Percentiles rank a stretch among this genome's conserved stretches.
Conservation (phyloP, 1,140 invertebrate genomes). For the Drepana arcuata region DNA sequence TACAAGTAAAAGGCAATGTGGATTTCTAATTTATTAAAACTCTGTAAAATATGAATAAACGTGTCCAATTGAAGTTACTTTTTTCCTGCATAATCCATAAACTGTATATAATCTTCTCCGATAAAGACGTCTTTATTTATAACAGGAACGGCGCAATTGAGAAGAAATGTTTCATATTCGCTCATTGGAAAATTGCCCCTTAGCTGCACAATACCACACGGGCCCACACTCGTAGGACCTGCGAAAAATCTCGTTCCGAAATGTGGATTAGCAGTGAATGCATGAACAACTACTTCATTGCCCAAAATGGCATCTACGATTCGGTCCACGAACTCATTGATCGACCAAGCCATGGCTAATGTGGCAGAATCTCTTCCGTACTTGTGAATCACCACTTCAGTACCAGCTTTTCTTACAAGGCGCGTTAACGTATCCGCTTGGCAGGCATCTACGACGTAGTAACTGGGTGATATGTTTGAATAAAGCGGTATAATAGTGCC, state of each 20-base stretch:
- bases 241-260: constrained; percentile 43
- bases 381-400: constrained; percentile 32
- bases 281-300: constrained; percentile 19
- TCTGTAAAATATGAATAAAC: constrained; percentile 1
- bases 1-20: no score
- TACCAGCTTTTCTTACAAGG: constrained; percentile 31
- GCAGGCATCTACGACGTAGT: constrained; percentile 15
- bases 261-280: constrained; percentile 31
- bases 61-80: constrained; percentile 1
- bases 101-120: constrained; percentile 29
- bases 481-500: constrained; percentile 39
- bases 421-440: constrained; percentile 34
- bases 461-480: constrained; percentile 29
- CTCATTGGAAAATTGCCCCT: constrained; percentile 25
- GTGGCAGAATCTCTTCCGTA: constrained; percentile 23
- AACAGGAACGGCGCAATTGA: constrained; percentile 20
- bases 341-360: constrained; percentile 31
- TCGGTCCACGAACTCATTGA: constrained; percentile 29
- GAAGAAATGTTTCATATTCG: constrained; percentile 26
- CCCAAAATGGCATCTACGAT: constrained; percentile 31
- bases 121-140: constrained; percentile 27
- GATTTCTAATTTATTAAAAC: no score
- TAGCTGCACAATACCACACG: constrained; percentile 24
- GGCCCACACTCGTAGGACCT: constrained; percentile 28
- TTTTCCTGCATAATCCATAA: constrained; percentile 16